phyloP scores from a whole-genome alignment of 2,113 vertebrate species.

The Progne subis region DNA sequence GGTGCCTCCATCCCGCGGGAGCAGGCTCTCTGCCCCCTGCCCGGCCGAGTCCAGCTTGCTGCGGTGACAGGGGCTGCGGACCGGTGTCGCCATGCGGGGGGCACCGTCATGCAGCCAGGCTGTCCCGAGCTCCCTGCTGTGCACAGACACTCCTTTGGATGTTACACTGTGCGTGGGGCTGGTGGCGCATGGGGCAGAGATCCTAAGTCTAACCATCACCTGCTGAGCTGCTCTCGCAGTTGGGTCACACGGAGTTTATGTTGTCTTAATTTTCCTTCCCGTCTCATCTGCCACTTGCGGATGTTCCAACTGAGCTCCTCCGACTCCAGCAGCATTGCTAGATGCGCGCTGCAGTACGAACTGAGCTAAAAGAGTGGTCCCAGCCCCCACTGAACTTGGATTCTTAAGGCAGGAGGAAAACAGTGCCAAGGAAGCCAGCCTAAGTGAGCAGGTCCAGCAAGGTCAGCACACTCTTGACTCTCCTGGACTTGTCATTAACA shows the following conservation, averaged over 20 bases:
- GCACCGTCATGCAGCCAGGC: neutral
- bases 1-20: neutral
- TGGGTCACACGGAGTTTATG: fast-evolving
- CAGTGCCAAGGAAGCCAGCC: neutral
- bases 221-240: neutral
- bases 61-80: neutral
- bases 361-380: neutral
- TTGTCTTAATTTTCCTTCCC: neutral
- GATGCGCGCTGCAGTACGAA: neutral
- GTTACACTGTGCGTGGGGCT: fast-evolving
- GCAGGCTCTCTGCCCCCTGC: no score
- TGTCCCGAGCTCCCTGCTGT: neutral
- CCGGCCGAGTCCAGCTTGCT: neutral
- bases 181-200: neutral
- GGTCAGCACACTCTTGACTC: neutral
- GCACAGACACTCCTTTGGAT: neutral
- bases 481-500: neutral
- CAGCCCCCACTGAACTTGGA: neutral
- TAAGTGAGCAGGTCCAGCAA: neutral
- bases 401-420: neutral
- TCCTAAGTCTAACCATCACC: neutral
- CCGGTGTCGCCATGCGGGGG: neutral
- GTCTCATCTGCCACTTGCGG: neutral
- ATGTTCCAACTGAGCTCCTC: neutral
- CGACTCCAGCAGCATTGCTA: neutral